Evolutionary conservation across 2,113 vertebrate species (phyloP), one percentile per base, ranked within the genome.

Genomic region (Elachura formosa): DNA sequence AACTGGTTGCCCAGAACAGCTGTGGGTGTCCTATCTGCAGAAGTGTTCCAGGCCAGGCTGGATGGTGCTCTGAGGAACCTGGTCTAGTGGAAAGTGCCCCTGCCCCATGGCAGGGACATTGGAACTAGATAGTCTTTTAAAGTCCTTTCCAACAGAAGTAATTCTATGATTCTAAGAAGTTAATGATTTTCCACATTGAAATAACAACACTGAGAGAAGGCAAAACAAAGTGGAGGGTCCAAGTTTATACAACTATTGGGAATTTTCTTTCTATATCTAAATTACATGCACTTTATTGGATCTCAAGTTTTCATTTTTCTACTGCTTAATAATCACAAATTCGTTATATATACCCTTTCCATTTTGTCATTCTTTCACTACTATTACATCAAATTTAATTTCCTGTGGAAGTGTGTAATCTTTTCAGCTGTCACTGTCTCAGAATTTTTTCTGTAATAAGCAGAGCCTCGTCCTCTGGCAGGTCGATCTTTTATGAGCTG

Each of bases 311-410:
- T 87, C 87, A 84, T 83, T 93, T 96, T 94, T 91, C 43, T 83
- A 69, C 69, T 52, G 86, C 63, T 79, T 92, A 92, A 84, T 87
- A 93, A 95, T 72, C 58, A 68, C 64, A 83, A 83, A 73, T 67
- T 71, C 2, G 5, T 78, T 95, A 89, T 54, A 82, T 72, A 67
- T 73, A 76, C 55, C 64, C 83, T 77, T 96, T 93, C 73, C 40
- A 80, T 86, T 72, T 84, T 96, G 51, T 73, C 86, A 77, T 90
- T 95, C 69, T 87, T 94, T 91, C 79, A 86, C 62, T 62, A 36
- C n/a, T 90, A 93, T 82, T 87, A 78, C 83, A 94, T 90, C 66
- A 87, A 92, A 93, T 96, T 95, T 93, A 96, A 96, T 96, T 96
- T 95, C 96, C 93, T 96, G 91, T 92, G 93, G 46, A 96, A 75